Evolutionary conservation across 2,888 invertebrate genomes (phyloP), one percentile per base, ranked within the genome.

Genomic region (Microchrysa polita): DNA sequence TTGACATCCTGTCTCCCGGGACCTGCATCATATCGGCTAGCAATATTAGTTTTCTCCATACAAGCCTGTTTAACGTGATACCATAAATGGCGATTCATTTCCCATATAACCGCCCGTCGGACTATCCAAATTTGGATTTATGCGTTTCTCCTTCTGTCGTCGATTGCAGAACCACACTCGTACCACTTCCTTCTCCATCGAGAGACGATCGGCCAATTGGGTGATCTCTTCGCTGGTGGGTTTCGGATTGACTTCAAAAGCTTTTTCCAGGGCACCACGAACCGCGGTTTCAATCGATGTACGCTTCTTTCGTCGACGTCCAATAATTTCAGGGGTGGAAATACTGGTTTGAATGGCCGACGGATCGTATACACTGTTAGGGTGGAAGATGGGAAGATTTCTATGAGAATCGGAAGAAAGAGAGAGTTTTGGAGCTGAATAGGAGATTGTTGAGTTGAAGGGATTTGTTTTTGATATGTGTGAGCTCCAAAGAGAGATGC

Each of bases 111-210:
- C 88, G 0, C 90, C 90, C 74, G 88, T 89, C 7, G 93, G 93
- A 83, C 90, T 90, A 67, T 91, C 91, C 73, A 82, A 72, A 52
- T 96, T 94, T 27, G 97, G 97, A 86, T 96, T 96, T 82, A 97
- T 97, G 79, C 97, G 90, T 85, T 97, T 97, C 87, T 97, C 96
- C 86, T 97, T 97, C 86, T 98, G 97, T 76, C 97, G 89, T 79
- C 97, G 91, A 87, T 96, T 96, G 87, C 96, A 96, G 86, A 96
- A 96, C 96, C 96, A 96, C 67, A 95, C 94, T 77, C 91, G 87
- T 53, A 95, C 94, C 75, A 98, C 97, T 86, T 98, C 97, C 86
- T 97, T 97, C 86, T 98, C 97, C 97, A 98, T 97, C 82, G 93
- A 92, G 74, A 99, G 89, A 77, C 92, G 92, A 85, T 97, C 96